Base-by-base conservation (phyloP, 2,888 invertebrate genomes). In the Hyposoter dolosus region DNA sequence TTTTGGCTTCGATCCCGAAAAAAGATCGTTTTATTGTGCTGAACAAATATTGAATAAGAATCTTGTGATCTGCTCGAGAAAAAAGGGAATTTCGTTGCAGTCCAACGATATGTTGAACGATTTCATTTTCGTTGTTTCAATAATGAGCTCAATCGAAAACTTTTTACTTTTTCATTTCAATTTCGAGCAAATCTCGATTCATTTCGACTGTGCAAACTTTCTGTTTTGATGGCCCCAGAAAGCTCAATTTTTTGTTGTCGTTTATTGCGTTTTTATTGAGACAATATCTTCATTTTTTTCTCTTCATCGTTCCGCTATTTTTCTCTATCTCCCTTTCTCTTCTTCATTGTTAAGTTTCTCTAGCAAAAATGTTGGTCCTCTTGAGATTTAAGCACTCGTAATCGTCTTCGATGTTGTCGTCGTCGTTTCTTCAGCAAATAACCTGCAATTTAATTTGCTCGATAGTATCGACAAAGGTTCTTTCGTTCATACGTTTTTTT, bases 381-480 rank as follows among this genome's bases (percentile, higher is more conserved):
- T 19, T 7, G 60, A n/a, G 65, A 65, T 47, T 76, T 77, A 71
- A 63, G 65, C 19, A 53, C 63, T 63, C 28, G 82, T 65, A 45
- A 43, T 28, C 60, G 43, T 69, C 65, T 43, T 56, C 9, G 43
- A 12, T 63, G 23, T 45, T 69, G 56, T 68, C 47, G 40, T 68
- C 47, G 77, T 50, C 35, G 77, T 65, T 69, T 75, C 28, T n/a
- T 68, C 79, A 47, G n/a, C 45, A 32, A 76, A 83, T 79, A 83
- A 80, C 83, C 72, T 75, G 79, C 82, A 83, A 85, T 85, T 85
- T 85, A 76, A 85, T 85, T 85, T 79, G 83, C 72, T 60, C 85
- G 79, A 85, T 85, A 80, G 71, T 71, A 85, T 82, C 79, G 85
- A 76, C 79, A 82, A 79, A 69, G 63, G 71, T 66, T 76, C 60